Percentiles rank a stretch among this genome's conserved stretches.
These are phyloP conservation scores for Ptilorrhoa leucosticta DNA, from an alignment of 2,113 vertebrate species.

Conservation along the genomic window DNA sequence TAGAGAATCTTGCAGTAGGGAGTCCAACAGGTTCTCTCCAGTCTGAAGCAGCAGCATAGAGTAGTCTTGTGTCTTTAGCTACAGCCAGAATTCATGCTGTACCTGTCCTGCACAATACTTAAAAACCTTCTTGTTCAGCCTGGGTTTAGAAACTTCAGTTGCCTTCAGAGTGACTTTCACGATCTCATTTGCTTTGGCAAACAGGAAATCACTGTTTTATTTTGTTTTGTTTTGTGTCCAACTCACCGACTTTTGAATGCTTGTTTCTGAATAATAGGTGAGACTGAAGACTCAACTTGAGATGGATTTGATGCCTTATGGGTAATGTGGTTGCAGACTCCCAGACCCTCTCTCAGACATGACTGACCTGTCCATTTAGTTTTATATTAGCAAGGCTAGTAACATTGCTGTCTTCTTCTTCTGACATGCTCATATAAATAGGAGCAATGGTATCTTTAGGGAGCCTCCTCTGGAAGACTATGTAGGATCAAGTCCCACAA, in stretches of 20 bases:
- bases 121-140: neutral
- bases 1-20: neutral
- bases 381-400: neutral
- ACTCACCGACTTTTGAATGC: neutral
- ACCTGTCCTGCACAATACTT: neutral
- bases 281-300: neutral
- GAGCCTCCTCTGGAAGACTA: neutral
- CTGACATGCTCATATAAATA: neutral
- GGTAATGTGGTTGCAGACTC: neutral
- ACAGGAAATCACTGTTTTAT: neutral
- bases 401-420: neutral
- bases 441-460: neutral
- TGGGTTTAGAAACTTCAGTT: neutral
- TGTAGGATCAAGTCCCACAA: neutral
- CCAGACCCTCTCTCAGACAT: neutral
- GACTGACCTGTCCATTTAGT: neutral
- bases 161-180: neutral
- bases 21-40: neutral
- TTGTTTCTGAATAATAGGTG: neutral
- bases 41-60: neutral
- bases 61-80: neutral
- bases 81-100: neutral
- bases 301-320: neutral
- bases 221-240: neutral
- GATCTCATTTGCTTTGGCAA: neutral